Evolutionary conservation across 2,797 vertebrate species (phyloP).

Genomic region (Mallotus villosus): DNA sequence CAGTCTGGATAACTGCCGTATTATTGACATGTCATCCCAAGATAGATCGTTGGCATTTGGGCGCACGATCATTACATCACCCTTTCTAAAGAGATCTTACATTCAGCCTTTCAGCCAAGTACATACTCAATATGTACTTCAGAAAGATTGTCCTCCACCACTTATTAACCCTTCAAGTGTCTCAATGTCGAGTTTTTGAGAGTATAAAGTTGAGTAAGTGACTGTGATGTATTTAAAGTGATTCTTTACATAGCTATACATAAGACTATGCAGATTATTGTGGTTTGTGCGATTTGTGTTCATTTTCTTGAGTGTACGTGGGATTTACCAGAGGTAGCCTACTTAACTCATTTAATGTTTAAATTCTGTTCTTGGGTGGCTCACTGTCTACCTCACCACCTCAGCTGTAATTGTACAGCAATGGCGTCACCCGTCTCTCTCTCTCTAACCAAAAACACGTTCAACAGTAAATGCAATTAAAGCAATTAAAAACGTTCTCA

Average conservation of each 20-base stretch:
- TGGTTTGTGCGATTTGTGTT: conserved; percentile 45
- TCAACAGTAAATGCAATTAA: conserved; percentile 53
- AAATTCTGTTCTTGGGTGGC: conserved; percentile 66
- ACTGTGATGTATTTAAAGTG: conserved; percentile 60
- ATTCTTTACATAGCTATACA: conserved; percentile 52
- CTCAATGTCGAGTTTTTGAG: conserved; percentile 32
- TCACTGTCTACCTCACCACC: conserved; percentile 83
- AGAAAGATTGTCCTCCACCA: conserved; percentile 10
- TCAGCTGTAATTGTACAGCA: conserved; percentile 73
- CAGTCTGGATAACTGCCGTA: conserved; percentile 31
- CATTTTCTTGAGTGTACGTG: conserved; percentile 25
- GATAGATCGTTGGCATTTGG: not conserved
- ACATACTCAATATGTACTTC: not conserved
- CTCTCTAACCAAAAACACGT: conserved; percentile 70
- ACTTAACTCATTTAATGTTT: conserved; percentile 52
- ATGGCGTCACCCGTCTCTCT: conserved; percentile 69
- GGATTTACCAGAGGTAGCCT: conserved; percentile 42
- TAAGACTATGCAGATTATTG: conserved; percentile 55
- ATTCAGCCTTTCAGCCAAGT: not conserved
- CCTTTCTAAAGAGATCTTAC: conserved; percentile 30
- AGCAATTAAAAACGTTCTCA: conserved; percentile 57
- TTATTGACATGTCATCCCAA: conserved; percentile 7
- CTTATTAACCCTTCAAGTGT: conserved; percentile 19
- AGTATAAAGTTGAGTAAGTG: conserved; percentile 52
- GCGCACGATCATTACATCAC: not conserved